These are phyloP conservation scores for Carposina sasakii DNA, from an alignment of 1,140 invertebrate species.

Conservation along the genomic window DNA sequence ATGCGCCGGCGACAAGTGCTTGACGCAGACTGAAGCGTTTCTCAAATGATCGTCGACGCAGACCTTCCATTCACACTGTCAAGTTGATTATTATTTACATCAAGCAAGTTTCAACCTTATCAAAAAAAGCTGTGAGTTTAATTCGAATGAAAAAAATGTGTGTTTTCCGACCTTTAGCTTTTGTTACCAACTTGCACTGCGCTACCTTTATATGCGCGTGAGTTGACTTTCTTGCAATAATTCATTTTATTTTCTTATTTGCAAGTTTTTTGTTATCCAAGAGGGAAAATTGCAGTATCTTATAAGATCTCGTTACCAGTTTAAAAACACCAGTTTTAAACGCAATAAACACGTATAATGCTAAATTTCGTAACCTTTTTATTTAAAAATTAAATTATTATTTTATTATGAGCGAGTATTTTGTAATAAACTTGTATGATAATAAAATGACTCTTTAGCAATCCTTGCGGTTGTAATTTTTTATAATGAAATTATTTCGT, in stretches of 20 bases:
- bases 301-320: too few species aligned
- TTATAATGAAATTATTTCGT: conserved; percentile 15
- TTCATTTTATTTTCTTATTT: conserved; percentile 45
- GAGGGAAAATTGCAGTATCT: too few species aligned
- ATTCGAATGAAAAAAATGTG: conserved; percentile 12
- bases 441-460: too few species aligned
- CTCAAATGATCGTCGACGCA: conserved; percentile 47
- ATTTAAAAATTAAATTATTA: too few species aligned
- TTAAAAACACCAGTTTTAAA: too few species aligned
- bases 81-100: conserved; percentile 26
- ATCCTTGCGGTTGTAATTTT: too few species aligned
- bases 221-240: conserved; percentile 59
- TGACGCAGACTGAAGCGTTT: conserved; percentile 56
- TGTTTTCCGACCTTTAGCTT: conserved; percentile 27
- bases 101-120: conserved; percentile 24
- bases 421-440: too few species aligned
- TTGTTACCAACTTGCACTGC: too few species aligned
- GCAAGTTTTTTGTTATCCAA: too few species aligned
- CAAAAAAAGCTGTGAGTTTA: not conserved
- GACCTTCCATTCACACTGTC: conserved; percentile 56
- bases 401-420: too few species aligned
- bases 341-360: too few species aligned
- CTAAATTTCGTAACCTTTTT: too few species aligned
- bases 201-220: conserved; percentile 64
- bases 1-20: conserved; percentile 43